Evolutionary conservation across 2,888 invertebrate species (phyloP).

Genomic region (Limnephilus marmoratus): DNA sequence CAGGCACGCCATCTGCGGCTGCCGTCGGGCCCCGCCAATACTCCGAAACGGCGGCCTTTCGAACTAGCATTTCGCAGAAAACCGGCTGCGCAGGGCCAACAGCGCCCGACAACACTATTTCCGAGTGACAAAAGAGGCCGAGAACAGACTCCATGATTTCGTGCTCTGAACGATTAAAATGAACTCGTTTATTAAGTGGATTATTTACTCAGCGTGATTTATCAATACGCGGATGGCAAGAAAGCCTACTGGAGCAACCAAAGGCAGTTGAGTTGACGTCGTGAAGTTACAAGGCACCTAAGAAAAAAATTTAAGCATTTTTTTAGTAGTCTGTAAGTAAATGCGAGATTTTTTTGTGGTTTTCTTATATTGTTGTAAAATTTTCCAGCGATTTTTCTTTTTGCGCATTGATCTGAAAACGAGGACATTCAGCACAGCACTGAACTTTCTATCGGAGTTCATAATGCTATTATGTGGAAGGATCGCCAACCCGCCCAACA

Average conservation of each 20-base stretch:
- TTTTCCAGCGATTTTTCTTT: conserved; percentile 20
- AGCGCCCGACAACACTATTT: neutral
- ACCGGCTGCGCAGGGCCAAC: conserved; percentile 14
- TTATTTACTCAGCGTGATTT: conserved; percentile 29
- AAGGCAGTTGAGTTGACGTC: neutral
- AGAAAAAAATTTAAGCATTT: neutral
- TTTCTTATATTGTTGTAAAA: neutral
- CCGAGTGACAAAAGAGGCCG: conserved; percentile 42
- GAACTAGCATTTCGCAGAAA: conserved; percentile 58
- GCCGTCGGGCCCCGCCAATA: conserved; percentile 50
- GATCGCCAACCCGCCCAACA: neutral
- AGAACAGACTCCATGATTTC: neutral
- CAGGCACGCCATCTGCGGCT: conserved; percentile 53
- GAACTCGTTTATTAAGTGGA: conserved; percentile 29
- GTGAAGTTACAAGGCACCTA: neutral
- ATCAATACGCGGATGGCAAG: conserved; percentile 27
- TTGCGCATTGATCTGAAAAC: neutral
- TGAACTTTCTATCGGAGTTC: conserved; percentile 13
- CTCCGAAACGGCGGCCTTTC: conserved; percentile 59
- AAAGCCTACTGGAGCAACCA: conserved; percentile 26
- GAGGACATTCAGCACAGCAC: conserved; percentile 13
- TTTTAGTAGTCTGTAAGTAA: neutral
- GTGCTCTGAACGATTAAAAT: neutral
- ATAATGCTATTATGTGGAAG: neutral
- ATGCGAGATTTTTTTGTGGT: neutral